Evolutionary conservation across 2,888 invertebrate species (phyloP).

Genomic region (Drosophila colorata): DNA sequence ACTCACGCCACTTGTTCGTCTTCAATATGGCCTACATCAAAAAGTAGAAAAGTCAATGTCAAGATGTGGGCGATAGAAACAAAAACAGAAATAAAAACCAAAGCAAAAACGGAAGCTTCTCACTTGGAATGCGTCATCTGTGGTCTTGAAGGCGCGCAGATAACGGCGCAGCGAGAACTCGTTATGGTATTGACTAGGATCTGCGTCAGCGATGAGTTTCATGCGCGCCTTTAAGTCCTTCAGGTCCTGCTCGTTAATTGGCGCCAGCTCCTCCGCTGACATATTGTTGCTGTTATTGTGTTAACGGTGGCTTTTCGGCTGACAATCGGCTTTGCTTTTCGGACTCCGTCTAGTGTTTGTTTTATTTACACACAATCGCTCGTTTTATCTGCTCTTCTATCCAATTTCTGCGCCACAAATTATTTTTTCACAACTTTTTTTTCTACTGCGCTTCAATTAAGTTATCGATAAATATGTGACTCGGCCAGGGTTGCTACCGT

Average conservation of each 20-base stretch:
- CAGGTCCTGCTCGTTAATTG: slow-evolving; percentile 88
- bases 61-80: slow-evolving; percentile 35
- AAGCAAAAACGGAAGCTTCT: slow-evolving; percentile 42
- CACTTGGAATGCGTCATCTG: slow-evolving; percentile 91
- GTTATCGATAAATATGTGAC: slow-evolving; percentile 40
- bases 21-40: slow-evolving; percentile 89
- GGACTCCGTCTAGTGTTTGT: neutral
- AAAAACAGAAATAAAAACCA: neutral
- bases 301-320: neutral
- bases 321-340: neutral
- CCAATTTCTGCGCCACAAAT: slow-evolving; percentile 27
- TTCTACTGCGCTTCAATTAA: slow-evolving; percentile 50
- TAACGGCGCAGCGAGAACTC: slow-evolving; percentile 90
- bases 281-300: slow-evolving; percentile 71
- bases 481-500: slow-evolving; percentile 27
- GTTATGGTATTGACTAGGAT: slow-evolving; percentile 91
- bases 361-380: slow-evolving; percentile 1
- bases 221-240: slow-evolving; percentile 89
- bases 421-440: slow-evolving; percentile 53
- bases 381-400: slow-evolving; percentile 17
- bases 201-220: slow-evolving; percentile 90
- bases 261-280: slow-evolving; percentile 83
- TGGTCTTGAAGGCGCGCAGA: slow-evolving; percentile 90
- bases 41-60: slow-evolving; percentile 47
- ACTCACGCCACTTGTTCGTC: slow-evolving; percentile 92